Percentiles rank a stretch among this genome's conserved stretches.
These are phyloP conservation scores for Galemys pyrenaicus DNA, from an alignment of 2,113 vertebrate species.

Conservation along the genomic window DNA sequence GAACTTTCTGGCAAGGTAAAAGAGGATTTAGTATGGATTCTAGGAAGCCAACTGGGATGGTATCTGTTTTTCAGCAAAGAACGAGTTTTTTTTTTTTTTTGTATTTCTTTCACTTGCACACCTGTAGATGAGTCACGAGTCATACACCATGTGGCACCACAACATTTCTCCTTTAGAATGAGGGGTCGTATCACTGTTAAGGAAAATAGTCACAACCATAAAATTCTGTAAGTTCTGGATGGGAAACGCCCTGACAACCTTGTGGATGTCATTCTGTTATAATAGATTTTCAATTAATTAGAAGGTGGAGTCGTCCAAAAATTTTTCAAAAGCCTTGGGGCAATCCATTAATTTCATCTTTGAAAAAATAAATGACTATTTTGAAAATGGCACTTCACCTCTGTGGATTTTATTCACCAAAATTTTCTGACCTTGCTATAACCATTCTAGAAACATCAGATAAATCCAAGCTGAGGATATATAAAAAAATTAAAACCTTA, in stretches of 20 bases:
- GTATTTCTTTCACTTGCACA: background rate
- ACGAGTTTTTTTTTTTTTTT: too few species aligned
- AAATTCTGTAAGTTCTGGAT: background rate
- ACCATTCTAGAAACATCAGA: background rate
- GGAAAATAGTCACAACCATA: background rate
- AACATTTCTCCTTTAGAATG: background rate
- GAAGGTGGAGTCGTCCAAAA: background rate
- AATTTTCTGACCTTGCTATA: background rate
- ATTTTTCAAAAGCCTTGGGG: conserved; percentile 35
- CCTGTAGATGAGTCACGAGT: background rate
- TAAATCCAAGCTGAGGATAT: conserved; percentile 10
- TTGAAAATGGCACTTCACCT: background rate
- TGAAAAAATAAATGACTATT: conserved; percentile 15
- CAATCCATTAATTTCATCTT: conserved; percentile 45
- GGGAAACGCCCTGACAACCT: background rate
- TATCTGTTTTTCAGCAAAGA: background rate
- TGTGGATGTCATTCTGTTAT: conserved; percentile 12
- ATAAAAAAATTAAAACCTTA: background rate
- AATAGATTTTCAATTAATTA: conserved; percentile 36
- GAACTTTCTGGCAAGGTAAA: background rate
- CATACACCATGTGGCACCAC: background rate
- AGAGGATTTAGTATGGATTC: background rate
- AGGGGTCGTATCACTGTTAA: background rate
- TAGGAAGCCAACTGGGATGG: background rate
- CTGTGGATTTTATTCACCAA: background rate